Evolutionary conservation across 2,888 invertebrate genomes (phyloP).

Genomic region (Drosophila peninsularis): DNA sequence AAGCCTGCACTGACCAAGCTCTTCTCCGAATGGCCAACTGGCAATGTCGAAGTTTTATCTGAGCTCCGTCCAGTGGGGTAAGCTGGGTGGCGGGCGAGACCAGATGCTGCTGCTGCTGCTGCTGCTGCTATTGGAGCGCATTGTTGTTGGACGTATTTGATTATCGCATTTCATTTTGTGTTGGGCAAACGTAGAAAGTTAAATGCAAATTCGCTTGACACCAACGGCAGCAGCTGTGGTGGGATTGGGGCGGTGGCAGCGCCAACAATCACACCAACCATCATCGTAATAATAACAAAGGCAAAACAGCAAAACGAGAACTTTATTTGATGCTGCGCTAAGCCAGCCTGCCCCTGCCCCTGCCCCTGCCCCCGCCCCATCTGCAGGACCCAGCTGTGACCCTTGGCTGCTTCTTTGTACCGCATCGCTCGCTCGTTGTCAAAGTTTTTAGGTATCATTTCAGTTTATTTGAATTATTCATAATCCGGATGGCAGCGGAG

Average conservation of each 20-base stretch:
- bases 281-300: conserved; percentile 65
- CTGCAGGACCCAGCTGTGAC: conserved; percentile 20
- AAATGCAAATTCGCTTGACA: conserved; percentile 78
- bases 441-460: conserved; percentile 80
- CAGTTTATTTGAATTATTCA: conserved; percentile 80
- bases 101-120: conserved; percentile 35
- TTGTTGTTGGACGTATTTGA: conserved; percentile 76
- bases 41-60: conserved; percentile 75
- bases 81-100: not conserved
- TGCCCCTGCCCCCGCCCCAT: not conserved
- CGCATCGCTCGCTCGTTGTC: conserved; percentile 54
- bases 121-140: conserved; percentile 49
- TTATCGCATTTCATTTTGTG: conserved; percentile 79
- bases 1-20: conserved; percentile 18
- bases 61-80: conserved; percentile 17
- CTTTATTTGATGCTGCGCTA: conserved; percentile 67
- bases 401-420: conserved; percentile 28
- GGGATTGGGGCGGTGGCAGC: conserved; percentile 25
- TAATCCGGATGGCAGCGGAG: conserved; percentile 67
- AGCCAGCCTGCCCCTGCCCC: conserved; percentile 16
- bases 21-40: conserved; percentile 40
- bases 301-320: conserved; percentile 45
- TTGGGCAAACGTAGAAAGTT: conserved; percentile 76
- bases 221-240: conserved; percentile 48
- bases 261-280: conserved; percentile 71